Evolutionary conservation across 2,888 invertebrate genomes (phyloP).

Genomic region (Mantis religiosa): DNA sequence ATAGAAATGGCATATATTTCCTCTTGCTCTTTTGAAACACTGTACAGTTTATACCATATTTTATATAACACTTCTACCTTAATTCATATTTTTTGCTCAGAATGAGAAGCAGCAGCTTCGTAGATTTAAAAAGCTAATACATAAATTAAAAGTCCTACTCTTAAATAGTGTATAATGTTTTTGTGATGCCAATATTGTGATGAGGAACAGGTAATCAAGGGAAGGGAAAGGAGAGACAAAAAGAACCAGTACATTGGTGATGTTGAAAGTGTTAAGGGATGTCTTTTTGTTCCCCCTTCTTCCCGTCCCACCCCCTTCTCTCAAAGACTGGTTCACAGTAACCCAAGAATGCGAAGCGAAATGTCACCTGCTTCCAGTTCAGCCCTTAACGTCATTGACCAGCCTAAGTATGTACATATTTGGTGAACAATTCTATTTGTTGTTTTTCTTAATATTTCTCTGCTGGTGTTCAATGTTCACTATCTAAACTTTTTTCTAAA

Average conservation of each 20-base stretch:
- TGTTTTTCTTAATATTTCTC: too few species aligned
- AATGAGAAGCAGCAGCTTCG: neutral
- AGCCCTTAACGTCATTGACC: too few species aligned
- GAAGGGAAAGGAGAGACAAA: neutral
- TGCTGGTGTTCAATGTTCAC: too few species aligned
- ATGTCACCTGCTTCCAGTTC: too few species aligned
- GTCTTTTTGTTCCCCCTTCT: neutral
- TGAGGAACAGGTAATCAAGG: neutral
- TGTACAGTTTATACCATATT: neutral
- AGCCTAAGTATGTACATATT: too few species aligned
- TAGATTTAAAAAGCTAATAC: neutral
- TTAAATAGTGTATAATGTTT: neutral
- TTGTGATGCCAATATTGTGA: neutral
- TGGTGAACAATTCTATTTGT: too few species aligned
- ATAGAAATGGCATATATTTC: neutral
- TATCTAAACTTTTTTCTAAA: too few species aligned
- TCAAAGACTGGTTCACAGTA: too few species aligned
- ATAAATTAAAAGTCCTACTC: neutral
- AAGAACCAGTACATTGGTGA: neutral
- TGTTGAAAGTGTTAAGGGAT: neutral
- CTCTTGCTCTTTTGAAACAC: neutral
- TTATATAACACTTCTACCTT: neutral
- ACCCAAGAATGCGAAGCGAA: too few species aligned
- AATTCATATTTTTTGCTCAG: neutral
- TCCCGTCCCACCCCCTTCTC: too few species aligned